Evolutionary conservation across 1,140 invertebrate genomes (phyloP).

Genomic region (Leptinotarsa defecta): DNA sequence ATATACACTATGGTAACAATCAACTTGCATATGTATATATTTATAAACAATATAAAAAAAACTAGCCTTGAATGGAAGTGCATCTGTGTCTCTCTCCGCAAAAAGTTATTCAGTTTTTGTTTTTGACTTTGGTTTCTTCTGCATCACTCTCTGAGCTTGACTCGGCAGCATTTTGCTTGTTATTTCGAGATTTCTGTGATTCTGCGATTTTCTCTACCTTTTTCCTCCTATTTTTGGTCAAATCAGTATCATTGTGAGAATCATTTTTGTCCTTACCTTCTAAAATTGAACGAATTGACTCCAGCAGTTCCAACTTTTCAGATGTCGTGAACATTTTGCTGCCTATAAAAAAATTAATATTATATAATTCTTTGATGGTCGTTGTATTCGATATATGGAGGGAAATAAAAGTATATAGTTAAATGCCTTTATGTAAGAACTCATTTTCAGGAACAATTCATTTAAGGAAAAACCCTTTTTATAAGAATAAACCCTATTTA

Average conservation of each 20-base stretch:
- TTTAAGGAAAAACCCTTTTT: no score
- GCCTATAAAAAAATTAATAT: constrained; percentile 58
- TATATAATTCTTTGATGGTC: no score
- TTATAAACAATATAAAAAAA: constrained; percentile 13
- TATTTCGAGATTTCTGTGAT: constrained; percentile 17
- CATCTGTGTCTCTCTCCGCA: not conserved
- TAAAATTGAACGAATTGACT: constrained; percentile 65
- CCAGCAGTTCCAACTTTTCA: constrained; percentile 61
- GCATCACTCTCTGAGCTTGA: constrained; percentile 31
- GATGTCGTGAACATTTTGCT: constrained; percentile 65
- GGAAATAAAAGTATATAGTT: no score
- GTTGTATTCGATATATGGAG: no score
- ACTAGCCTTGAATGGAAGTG: not conserved
- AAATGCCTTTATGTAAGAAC: no score
- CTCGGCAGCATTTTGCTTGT: constrained; percentile 10
- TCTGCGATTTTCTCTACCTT: constrained; percentile 23
- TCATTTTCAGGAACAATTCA: no score
- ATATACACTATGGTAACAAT: not conserved
- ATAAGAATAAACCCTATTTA: no score
- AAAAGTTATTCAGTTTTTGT: constrained; percentile 26
- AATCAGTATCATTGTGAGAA: constrained; percentile 35
- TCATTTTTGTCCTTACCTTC: constrained; percentile 53
- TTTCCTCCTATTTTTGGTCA: constrained; percentile 36
- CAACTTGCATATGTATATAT: not conserved
- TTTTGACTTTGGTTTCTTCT: constrained; percentile 37